phyloP scores from a whole-genome alignment of 2,888 invertebrate species.

The Agonopterix subpropinquella region DNA sequence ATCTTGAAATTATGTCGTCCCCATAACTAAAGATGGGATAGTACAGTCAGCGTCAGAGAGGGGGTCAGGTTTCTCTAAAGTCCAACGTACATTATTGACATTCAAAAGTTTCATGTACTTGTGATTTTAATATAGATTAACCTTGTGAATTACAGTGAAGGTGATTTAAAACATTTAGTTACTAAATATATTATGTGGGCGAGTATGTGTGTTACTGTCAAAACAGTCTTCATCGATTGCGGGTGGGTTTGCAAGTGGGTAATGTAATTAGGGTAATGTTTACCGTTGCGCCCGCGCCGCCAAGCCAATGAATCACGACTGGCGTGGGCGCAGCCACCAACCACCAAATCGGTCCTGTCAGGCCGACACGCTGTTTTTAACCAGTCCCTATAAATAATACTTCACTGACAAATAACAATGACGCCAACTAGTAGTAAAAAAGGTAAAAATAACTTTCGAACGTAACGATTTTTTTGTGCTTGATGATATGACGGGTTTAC shows the following conservation, averaged over 20 bases:
- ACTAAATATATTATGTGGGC: too few relatives aligned
- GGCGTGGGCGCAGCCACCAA: slow-evolving; percentile 51
- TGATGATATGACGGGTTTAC: background rate
- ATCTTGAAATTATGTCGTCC: too few relatives aligned
- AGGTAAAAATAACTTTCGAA: slow-evolving; percentile 11
- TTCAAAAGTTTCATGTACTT: too few relatives aligned
- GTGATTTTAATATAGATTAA: too few relatives aligned
- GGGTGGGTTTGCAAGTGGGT: slow-evolving; percentile 31
- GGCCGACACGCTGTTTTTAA: slow-evolving; percentile 45
- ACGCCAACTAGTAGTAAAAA: slow-evolving; percentile 25
- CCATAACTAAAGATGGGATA: background rate
- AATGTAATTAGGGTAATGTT: slow-evolving; percentile 62
- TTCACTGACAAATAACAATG: slow-evolving; percentile 24
- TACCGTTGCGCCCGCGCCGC: slow-evolving; percentile 54
- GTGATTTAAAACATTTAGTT: too few relatives aligned
- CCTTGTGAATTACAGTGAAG: too few relatives aligned
- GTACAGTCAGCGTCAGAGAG: background rate
- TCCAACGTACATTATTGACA: too few relatives aligned
- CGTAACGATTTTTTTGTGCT: slow-evolving; percentile 1
- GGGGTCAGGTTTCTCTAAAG: too few relatives aligned
- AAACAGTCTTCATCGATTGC: slow-evolving; percentile 4
- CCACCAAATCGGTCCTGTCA: slow-evolving; percentile 55
- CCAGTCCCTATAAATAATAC: slow-evolving; percentile 37
- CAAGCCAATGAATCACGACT: slow-evolving; percentile 64
- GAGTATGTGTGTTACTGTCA: background rate